Conservation (phyloP, 2,113 vertebrate species). For the Lophotis ruficrista region DNA sequence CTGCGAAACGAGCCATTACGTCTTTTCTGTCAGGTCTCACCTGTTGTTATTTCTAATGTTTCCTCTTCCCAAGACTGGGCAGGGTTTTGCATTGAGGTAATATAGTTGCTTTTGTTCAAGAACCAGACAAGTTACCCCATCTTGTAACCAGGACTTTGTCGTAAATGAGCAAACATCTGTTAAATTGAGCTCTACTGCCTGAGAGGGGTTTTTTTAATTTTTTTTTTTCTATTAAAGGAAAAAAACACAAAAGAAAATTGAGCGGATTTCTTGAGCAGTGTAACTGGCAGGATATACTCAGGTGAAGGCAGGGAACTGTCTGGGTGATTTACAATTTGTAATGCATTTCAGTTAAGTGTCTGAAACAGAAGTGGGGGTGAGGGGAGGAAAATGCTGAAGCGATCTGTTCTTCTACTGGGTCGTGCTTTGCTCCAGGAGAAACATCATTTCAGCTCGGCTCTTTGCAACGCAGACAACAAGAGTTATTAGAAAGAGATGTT, state of each 20-base stretch:
- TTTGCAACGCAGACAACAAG: background rate
- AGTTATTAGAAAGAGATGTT: background rate
- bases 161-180: constrained; percentile 38
- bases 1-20: background rate
- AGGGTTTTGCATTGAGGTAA: background rate
- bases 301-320: background rate
- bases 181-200: background rate
- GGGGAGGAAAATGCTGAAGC: background rate
- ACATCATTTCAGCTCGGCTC: background rate
- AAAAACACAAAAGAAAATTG: background rate
- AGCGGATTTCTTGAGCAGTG: background rate
- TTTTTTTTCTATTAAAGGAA: background rate
- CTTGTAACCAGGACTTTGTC: constrained; percentile 8
- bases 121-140: background rate
- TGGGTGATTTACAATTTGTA: background rate
- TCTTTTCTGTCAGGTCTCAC: constrained; percentile 39
- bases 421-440: background rate
- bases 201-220: background rate
- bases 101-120: constrained; percentile 2
- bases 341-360: background rate
- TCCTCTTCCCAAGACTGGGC: background rate
- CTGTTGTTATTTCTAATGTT: constrained; percentile 38
- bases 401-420: background rate
- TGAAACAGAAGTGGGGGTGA: background rate
- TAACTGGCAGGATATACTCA: background rate